These are phyloP conservation scores for Nomada flava DNA, from an alignment of 2,888 invertebrate species.

Conservation along the genomic window DNA sequence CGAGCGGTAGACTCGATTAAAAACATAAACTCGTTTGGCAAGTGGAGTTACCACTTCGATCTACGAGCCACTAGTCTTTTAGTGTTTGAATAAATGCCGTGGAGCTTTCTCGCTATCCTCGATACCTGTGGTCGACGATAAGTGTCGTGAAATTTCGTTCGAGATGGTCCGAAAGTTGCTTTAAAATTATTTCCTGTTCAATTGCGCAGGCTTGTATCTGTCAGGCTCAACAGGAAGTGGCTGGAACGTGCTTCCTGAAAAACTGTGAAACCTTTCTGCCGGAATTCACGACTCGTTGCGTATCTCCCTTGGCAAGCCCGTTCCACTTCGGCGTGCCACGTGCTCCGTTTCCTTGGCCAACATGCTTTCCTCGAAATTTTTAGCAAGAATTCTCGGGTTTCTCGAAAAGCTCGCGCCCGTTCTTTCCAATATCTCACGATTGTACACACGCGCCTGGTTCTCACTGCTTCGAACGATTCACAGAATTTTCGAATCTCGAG, in stretches of 20 bases:
- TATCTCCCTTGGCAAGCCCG: constrained; percentile 44
- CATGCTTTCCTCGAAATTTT: constrained; percentile 24
- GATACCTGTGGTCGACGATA: not conserved
- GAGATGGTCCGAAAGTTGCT: no score
- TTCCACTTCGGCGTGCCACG: constrained; percentile 65
- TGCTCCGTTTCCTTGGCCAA: constrained; percentile 41
- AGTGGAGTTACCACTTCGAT: constrained; percentile 49
- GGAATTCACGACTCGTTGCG: constrained; percentile 43
- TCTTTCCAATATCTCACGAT: no score
- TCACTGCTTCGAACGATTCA: no score
- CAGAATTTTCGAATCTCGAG: no score
- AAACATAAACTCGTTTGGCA: constrained; percentile 71
- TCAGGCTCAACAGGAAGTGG: not conserved
- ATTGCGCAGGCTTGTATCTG: no score
- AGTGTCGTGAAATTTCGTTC: not conserved
- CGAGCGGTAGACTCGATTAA: constrained; percentile 68
- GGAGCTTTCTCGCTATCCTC: not conserved
- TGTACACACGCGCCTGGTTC: no score
- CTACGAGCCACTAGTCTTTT: constrained; percentile 23
- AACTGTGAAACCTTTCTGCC: constrained; percentile 37
- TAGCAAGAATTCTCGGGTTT: no score
- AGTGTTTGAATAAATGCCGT: constrained; percentile 24
- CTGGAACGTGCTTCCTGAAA: constrained; percentile 12
- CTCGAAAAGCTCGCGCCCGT: no score
- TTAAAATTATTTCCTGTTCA: not conserved